Evolutionary conservation across 1,140 invertebrate species (phyloP), one percentile per base, ranked within the genome.

Genomic region (Pygmarrhopalites habei): DNA sequence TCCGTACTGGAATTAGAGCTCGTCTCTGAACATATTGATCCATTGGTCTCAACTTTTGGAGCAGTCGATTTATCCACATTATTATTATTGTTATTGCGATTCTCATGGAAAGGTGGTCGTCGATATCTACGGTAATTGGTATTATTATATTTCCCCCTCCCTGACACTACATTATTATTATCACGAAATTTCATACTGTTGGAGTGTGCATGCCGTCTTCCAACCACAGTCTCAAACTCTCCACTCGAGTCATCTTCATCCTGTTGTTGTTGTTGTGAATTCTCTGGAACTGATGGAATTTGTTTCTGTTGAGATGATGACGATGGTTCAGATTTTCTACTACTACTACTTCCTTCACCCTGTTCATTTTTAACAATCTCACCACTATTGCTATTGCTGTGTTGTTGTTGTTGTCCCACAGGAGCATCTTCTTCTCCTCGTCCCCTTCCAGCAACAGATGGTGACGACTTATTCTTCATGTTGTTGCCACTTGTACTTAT

Each of bases 191-290:
- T 61, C 28, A 49, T 60, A 61, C 49, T 61, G 35, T 62, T 56
- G 26, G 61, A 62, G 28, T 57, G 52, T n/a, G 12, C 19, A 49
- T 49, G 46, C 19, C 30, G 56, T 52, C 58, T 64, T 15, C 62
- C 28, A n/a, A 64, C 62, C 21, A 64, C 62, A 15, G 62, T 64
- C 21, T 58, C 56, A 49, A 64, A 64, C 25, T 59, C 53, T 28
- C 19, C 39, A 25, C 5, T n/a, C 7, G 21, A 4, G 3, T 47
- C 58, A 7, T n/a, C n/a, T n/a, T n/a, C n/a, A n/a, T n/a, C n/a
- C n/a, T n/a, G n/a, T n/a, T n/a, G n/a, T n/a, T n/a, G n/a, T n/a
- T n/a, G n/a, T n/a, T n/a, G n/a, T n/a, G n/a, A n/a, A n/a, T n/a
- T n/a, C n/a, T n/a, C n/a, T n/a, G n/a, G n/a, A n/a, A n/a, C n/a